Base-by-base conservation (phyloP, 1,140 invertebrate genomes). In the Drosophila azteca region DNA sequence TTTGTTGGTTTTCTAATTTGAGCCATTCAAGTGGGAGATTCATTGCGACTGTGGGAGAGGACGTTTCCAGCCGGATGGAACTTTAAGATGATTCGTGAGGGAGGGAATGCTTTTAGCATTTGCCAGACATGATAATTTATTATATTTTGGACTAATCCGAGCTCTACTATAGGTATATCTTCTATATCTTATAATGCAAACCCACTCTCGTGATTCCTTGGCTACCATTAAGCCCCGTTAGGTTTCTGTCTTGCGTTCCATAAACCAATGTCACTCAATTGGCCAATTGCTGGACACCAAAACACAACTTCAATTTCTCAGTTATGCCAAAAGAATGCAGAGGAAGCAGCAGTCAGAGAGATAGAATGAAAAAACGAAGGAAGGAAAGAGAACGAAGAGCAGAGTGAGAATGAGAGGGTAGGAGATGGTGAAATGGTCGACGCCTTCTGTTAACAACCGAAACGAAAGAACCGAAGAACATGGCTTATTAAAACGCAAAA, bases 401-500 rank as follows among this genome's bases (percentile, higher is more conserved):
- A 46, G 39, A 41, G n/a, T 2, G 7, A 71, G 22, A 29, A 48
- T 48, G 60, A 58, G 44, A 50, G 43, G 31, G 8, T 0, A 31
- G 43, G 39, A 53, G 31, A 61, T 26, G 45, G 50, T 49, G 60
- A 74, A 61, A 60, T 64, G 71, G 68, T 84, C 80, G 81, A 80
- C 82, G 81, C 82, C 81, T 84, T 74, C 52, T 73, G 72, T 70
- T 63, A 80, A 83, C 79, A 82, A 71, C 70, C 78, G 58, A 58
- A 67, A 79, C 70, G 62, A 66, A 61, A 48, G 75, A 79, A 75
- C 69, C 81, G 62, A 85, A 73, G 62, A 85, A 73, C 81, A 90
- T 85, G 82, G 87, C 87, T 90, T 90, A 90, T 90, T 90, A 90
- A 85, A 90, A 90, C 87, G 62, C 82, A 90, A 69, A 82, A 82